A percentile compares a stretch with the other conserved stretches of the same genome.
Conservation (phyloP, 2,888 invertebrate species). For the Gortyna flavago region DNA sequence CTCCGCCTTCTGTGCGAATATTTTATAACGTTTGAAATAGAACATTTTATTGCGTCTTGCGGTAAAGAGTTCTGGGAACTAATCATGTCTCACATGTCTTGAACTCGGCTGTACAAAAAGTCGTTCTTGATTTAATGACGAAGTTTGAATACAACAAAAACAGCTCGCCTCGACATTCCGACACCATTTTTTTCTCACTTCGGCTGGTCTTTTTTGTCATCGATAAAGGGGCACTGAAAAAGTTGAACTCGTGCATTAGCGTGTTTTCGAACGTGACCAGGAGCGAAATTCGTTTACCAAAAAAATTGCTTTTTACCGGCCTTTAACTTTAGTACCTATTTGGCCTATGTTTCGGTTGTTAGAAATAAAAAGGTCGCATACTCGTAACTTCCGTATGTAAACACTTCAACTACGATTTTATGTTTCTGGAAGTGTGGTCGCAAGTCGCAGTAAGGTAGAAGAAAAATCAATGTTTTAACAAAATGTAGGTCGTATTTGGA, state of each 20-base stretch:
- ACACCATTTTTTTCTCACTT: conserved; percentile 81
- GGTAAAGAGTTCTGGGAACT: conserved; percentile 26
- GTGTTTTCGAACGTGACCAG: conserved; percentile 78
- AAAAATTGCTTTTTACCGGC: conserved; percentile 67
- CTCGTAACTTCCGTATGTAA: conserved; percentile 38
- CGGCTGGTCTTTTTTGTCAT: conserved; percentile 76
- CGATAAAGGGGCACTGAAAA: conserved; percentile 75
- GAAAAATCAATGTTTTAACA: conserved; percentile 28
- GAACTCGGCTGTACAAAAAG: conserved; percentile 62
- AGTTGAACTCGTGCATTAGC: conserved; percentile 78
- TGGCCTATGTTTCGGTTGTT: conserved; percentile 50
- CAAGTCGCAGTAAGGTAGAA: background rate
- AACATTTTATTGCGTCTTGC: conserved; percentile 33
- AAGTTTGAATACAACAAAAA: conserved; percentile 80
- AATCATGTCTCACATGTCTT: conserved; percentile 49
- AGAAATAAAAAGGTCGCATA: conserved; percentile 49
- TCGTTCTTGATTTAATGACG: conserved; percentile 81
- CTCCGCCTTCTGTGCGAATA: conserved; percentile 49
- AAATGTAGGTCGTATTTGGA: conserved; percentile 57
- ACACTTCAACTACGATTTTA: conserved; percentile 25
- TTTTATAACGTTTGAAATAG: conserved; percentile 50
- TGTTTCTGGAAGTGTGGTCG: background rate
- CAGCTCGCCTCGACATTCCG: conserved; percentile 75
- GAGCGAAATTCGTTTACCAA: conserved; percentile 63
- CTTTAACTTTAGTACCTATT: conserved; percentile 64